Evolutionary conservation across 2,113 vertebrate species (phyloP).

Genomic region (Glaucidium brasilianum): DNA sequence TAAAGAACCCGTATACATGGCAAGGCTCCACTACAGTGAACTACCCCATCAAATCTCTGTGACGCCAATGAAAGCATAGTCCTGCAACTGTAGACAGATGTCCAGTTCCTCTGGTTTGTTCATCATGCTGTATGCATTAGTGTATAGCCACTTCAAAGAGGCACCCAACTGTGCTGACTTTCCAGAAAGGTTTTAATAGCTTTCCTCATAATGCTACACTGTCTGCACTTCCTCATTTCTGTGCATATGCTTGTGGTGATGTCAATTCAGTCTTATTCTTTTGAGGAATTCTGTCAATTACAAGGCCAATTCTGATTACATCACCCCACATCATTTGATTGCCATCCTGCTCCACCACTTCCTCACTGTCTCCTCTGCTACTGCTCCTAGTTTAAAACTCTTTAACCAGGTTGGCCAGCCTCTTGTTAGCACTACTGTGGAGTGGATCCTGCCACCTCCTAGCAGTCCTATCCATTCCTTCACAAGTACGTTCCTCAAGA

Average conservation of each 20-base stretch:
- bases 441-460: background rate
- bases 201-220: background rate
- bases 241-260: background rate
- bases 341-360: background rate
- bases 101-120: background rate
- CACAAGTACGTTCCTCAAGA: background rate
- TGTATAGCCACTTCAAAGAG: background rate
- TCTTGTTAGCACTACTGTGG: background rate
- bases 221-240: background rate
- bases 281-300: background rate
- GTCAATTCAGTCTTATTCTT: background rate
- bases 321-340: background rate
- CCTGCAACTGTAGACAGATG: background rate
- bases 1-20: background rate
- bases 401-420: background rate
- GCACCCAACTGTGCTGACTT: background rate
- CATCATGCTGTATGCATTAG: background rate
- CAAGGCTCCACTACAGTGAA: background rate
- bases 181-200: background rate
- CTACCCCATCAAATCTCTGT: background rate
- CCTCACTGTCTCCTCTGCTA: background rate
- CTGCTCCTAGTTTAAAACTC: background rate
- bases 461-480: background rate
- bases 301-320: background rate
- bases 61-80: background rate